phyloP scores from a whole-genome alignment of 2,888 invertebrate species.

The Rotaria sp. region DNA sequence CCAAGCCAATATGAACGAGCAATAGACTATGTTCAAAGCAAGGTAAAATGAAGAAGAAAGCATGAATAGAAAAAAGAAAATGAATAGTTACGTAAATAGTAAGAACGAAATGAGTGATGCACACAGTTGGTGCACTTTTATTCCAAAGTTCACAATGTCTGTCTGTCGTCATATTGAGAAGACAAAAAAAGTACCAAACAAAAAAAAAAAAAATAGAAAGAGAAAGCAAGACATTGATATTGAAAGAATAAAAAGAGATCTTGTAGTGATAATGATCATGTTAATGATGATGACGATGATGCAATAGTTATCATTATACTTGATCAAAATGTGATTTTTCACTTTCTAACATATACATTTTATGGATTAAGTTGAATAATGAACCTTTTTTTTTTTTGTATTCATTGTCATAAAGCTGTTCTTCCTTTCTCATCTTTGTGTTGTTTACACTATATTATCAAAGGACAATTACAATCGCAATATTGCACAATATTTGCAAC shows the following conservation, averaged over 20 bases:
- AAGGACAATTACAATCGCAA: neutral
- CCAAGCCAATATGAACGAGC: constrained; percentile 5
- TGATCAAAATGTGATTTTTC: neutral
- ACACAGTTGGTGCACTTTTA: neutral
- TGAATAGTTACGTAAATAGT: neutral
- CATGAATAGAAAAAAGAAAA: neutral
- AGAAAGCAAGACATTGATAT: neutral
- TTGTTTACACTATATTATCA: neutral
- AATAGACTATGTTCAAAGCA: constrained; percentile 19
- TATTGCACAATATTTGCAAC: neutral
- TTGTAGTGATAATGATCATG: neutral
- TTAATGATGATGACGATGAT: neutral
- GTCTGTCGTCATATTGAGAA: neutral
- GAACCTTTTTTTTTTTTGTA: neutral
- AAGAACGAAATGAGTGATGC: neutral
- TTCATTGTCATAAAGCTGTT: neutral
- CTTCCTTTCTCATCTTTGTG: neutral
- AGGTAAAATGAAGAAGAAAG: neutral
- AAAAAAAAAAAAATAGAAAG: neutral
- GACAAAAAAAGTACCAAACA: no score
- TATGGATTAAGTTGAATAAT: neutral
- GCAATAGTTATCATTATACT: neutral
- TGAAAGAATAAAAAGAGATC: neutral
- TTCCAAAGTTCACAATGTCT: neutral
- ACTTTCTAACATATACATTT: neutral